Conservation (phyloP, 92 coral and sea anemone genomes). For the Hydrozoanthus gracilis region DNA sequence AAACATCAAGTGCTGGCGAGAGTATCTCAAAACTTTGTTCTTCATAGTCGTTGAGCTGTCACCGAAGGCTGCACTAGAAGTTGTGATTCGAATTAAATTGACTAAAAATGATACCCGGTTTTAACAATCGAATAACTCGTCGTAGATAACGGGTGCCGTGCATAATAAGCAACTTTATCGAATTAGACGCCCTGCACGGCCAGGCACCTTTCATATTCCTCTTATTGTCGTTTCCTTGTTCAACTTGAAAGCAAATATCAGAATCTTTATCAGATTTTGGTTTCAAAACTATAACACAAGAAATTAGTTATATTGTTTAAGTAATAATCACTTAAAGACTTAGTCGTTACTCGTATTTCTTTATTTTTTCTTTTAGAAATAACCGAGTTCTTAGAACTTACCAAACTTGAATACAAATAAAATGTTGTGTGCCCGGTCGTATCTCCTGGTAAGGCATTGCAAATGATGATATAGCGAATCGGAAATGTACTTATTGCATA, state of each 20-base stretch:
- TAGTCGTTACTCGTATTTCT: no score
- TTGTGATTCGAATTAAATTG: conserved; percentile 11
- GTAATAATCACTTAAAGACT: not conserved
- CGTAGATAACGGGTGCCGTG: not conserved
- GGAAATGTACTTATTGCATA: no score
- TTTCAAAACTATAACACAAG: not conserved
- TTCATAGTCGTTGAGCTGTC: no score
- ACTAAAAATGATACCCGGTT: not conserved
- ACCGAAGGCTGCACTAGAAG: not conserved
- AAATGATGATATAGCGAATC: no score
- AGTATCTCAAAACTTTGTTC: no score
- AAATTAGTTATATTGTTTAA: not conserved
- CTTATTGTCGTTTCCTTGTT: not conserved
- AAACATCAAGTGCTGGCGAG: no score
- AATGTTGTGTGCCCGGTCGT: no score
- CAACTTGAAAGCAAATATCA: not conserved
- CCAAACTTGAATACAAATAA: no score
- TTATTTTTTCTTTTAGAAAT: no score
- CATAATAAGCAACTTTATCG: not conserved
- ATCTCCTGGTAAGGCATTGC: no score
- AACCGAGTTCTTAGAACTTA: no score
- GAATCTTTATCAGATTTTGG: not conserved
- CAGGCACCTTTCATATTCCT: conserved; percentile 21
- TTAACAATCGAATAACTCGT: not conserved
- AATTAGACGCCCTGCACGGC: conserved; percentile 27